Conservation (phyloP, 2,888 invertebrate species). For the Drymonia ruficornis region DNA sequence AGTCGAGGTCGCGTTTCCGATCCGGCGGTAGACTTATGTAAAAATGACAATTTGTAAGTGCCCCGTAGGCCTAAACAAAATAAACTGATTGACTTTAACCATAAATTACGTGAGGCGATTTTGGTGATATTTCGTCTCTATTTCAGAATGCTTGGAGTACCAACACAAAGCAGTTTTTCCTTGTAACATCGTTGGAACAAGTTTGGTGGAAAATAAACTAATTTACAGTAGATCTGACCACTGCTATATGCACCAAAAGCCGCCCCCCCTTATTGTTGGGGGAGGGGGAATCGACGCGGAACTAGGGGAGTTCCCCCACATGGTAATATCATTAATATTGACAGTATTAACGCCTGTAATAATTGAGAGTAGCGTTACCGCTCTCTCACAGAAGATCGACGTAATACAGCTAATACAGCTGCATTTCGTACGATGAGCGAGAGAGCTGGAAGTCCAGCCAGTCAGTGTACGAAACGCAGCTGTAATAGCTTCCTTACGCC, state of each 20-base stretch:
- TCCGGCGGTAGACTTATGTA: too few species aligned
- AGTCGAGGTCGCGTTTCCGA: too few species aligned
- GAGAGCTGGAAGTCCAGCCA: too few species aligned
- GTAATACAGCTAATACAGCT: too few species aligned
- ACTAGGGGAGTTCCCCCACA: not conserved
- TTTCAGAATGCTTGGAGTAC: slow-evolving; percentile 2
- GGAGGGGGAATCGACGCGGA: not conserved
- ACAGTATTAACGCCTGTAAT: not conserved
- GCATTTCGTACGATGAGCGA: too few species aligned
- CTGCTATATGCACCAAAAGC: not conserved
- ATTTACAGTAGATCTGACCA: not conserved
- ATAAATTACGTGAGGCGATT: too few species aligned
- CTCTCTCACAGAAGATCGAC: not conserved
- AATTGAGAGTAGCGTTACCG: not conserved
- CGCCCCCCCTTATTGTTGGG: not conserved
- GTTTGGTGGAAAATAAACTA: not conserved
- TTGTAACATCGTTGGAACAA: not conserved
- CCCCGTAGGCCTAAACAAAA: too few species aligned
- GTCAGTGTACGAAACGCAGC: too few species aligned
- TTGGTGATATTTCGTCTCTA: too few species aligned
- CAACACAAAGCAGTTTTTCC: not conserved
- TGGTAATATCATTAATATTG: not conserved
- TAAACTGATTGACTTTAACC: too few species aligned
- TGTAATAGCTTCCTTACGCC: too few species aligned
- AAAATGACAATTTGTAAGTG: too few species aligned